phyloP scores from a whole-genome alignment of 1,140 invertebrate genomes.

The Pseudobourletiella spinata region DNA sequence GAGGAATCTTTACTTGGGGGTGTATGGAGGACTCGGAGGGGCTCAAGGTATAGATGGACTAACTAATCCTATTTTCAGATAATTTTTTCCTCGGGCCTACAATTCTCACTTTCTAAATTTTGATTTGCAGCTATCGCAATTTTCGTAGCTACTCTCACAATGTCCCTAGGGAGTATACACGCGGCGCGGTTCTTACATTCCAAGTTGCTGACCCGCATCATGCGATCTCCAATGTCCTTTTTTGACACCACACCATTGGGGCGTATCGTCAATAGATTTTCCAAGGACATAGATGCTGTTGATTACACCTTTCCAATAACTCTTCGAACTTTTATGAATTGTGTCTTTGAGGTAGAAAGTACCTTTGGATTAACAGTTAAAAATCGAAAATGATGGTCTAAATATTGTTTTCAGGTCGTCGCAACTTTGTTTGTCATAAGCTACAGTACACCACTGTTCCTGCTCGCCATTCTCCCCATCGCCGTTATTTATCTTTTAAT shows the following conservation, averaged over 20 bases:
- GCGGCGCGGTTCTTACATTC: slow-evolving; percentile 56
- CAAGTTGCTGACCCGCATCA: slow-evolving; percentile 52
- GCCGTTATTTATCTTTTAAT: slow-evolving; percentile 49
- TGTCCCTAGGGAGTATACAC: slow-evolving; percentile 49
- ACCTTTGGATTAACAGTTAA: no score
- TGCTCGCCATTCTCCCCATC: slow-evolving; percentile 48
- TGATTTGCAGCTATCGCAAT: slow-evolving; percentile 7
- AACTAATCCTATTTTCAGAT: not conserved
- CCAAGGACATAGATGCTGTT: slow-evolving; percentile 68
- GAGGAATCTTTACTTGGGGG: slow-evolving; percentile 15
- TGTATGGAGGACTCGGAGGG: slow-evolving; percentile 31
- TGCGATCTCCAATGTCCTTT: slow-evolving; percentile 63
- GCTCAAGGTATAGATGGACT: slow-evolving; percentile 19
- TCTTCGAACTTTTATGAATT: not conserved
- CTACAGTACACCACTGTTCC: slow-evolving; percentile 48
- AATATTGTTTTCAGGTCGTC: slow-evolving; percentile 38
- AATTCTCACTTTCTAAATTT: not conserved
- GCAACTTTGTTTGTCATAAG: slow-evolving; percentile 47
- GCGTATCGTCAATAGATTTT: slow-evolving; percentile 74
- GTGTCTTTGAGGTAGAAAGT: slow-evolving; percentile 37
- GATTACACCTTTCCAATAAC: not conserved
- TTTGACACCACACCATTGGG: slow-evolving; percentile 80
- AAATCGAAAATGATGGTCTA: slow-evolving; percentile 39
- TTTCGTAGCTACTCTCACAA: slow-evolving; percentile 40
- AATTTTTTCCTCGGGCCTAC: not conserved